Evolutionary conservation across 2,888 invertebrate genomes (phyloP).

Genomic region (Kryphioiulus occultus): DNA sequence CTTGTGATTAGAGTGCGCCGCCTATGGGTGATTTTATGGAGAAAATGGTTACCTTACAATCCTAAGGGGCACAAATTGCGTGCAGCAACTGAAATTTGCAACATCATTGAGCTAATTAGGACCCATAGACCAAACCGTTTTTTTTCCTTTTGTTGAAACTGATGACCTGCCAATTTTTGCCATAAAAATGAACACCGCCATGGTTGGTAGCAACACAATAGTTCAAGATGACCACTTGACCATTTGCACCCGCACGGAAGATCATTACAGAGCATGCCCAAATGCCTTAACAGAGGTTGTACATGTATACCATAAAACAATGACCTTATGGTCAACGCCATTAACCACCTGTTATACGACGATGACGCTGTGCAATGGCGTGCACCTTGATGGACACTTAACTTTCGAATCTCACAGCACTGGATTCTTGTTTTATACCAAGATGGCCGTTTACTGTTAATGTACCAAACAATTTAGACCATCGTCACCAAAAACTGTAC

Average conservation of each 20-base stretch:
- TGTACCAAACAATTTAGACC: no score
- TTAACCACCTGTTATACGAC: neutral
- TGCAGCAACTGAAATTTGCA: slow-evolving; percentile 28
- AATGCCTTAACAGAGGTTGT: neutral
- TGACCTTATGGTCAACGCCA: neutral
- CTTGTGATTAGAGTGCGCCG: neutral
- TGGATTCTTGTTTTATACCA: neutral
- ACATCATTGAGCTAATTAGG: slow-evolving; percentile 14
- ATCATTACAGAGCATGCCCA: neutral
- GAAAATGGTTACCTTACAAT: slow-evolving; percentile 2
- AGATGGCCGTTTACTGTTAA: no score
- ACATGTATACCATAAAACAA: neutral
- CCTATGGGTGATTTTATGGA: neutral
- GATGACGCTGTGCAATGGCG: neutral
- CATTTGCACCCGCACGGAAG: neutral
- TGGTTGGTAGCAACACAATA: neutral
- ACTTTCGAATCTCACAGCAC: neutral
- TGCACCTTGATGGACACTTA: neutral
- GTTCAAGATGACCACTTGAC: neutral
- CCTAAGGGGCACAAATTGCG: no score
- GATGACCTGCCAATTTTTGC: slow-evolving; percentile 22
- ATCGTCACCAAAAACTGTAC: no score
- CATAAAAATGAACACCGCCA: neutral
- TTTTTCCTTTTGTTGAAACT: neutral
- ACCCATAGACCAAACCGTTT: neutral